Percentiles rank a stretch among this genome's conserved stretches.
These are phyloP conservation scores for Beris chalybata DNA, from an alignment of 2,888 invertebrate genomes.

Conservation along the genomic window DNA sequence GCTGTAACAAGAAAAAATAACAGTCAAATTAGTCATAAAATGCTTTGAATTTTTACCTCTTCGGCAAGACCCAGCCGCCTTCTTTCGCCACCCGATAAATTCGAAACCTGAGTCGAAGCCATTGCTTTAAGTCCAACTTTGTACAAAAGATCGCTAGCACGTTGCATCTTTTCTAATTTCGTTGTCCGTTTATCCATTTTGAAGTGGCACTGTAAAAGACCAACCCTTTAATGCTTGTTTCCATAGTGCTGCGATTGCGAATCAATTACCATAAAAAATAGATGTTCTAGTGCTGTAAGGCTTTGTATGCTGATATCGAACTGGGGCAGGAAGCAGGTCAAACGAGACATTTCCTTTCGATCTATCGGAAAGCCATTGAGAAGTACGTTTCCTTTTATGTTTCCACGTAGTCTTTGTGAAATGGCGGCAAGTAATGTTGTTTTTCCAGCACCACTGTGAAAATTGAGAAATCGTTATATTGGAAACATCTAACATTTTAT, in stretches of 20 bases:
- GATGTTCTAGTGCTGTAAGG: slow-evolving; percentile 78
- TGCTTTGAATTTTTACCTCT: slow-evolving; percentile 61
- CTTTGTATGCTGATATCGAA: slow-evolving; percentile 79
- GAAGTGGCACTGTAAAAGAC: slow-evolving; percentile 65
- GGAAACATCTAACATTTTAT: too few species aligned
- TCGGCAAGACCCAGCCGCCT: slow-evolving; percentile 85
- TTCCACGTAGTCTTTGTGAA: slow-evolving; percentile 70
- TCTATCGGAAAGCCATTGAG: slow-evolving; percentile 69
- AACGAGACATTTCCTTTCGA: slow-evolving; percentile 67
- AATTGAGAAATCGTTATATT: background rate
- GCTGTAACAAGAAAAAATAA: slow-evolving; percentile 55
- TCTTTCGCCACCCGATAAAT: slow-evolving; percentile 87
- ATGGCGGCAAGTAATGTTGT: slow-evolving; percentile 74
- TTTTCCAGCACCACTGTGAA: slow-evolving; percentile 73
- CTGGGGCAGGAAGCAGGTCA: slow-evolving; percentile 86
- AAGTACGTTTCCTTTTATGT: slow-evolving; percentile 68
- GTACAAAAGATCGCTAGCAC: slow-evolving; percentile 49
- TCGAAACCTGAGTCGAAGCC: slow-evolving; percentile 69
- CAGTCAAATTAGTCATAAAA: background rate
- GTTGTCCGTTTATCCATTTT: slow-evolving; percentile 69
- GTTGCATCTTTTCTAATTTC: slow-evolving; percentile 50
- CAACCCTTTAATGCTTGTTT: background rate
- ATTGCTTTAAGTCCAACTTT: slow-evolving; percentile 76
- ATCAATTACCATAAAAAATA: slow-evolving; percentile 78
- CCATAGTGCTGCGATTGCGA: background rate